Conservation (phyloP, 2,888 invertebrate genomes). For the Clepsis dumicolana region DNA sequence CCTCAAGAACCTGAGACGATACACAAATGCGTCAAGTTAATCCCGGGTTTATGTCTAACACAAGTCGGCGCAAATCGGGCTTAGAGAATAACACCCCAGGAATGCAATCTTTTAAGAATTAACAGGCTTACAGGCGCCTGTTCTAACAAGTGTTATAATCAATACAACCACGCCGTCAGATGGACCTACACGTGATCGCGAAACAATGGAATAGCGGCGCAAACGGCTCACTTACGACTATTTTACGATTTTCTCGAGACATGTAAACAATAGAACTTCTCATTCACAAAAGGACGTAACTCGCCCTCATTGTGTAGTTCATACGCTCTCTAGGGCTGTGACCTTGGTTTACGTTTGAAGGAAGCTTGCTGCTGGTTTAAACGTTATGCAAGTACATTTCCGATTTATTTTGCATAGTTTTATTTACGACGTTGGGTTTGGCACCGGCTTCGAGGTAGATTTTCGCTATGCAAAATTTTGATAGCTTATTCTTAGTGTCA, state of each 20-base stretch:
- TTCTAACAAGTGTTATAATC: not conserved
- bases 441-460: not conserved
- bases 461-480: not conserved
- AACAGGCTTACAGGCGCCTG: not conserved
- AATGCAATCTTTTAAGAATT: not conserved
- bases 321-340: conserved; percentile 5
- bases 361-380: conserved; percentile 11
- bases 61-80: not conserved
- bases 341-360: conserved; percentile 2
- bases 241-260: conserved; percentile 13
- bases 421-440: conserved; percentile 1
- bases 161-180: conserved; percentile 8
- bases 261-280: conserved; percentile 7
- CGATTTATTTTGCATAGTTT: conserved; percentile 6
- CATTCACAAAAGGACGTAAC: not conserved
- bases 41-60: too few relatives aligned
- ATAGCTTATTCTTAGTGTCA: not conserved
- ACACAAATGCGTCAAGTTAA: too few relatives aligned
- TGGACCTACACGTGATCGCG: conserved; percentile 8
- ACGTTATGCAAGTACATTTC: conserved; percentile 18
- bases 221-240: conserved; percentile 22
- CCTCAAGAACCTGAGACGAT: too few relatives aligned
- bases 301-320: not conserved
- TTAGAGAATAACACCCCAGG: not conserved
- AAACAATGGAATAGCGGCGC: conserved; percentile 7